Base-by-base conservation (phyloP, 2,797 vertebrate species). In the Sebastolobus altivelis region DNA sequence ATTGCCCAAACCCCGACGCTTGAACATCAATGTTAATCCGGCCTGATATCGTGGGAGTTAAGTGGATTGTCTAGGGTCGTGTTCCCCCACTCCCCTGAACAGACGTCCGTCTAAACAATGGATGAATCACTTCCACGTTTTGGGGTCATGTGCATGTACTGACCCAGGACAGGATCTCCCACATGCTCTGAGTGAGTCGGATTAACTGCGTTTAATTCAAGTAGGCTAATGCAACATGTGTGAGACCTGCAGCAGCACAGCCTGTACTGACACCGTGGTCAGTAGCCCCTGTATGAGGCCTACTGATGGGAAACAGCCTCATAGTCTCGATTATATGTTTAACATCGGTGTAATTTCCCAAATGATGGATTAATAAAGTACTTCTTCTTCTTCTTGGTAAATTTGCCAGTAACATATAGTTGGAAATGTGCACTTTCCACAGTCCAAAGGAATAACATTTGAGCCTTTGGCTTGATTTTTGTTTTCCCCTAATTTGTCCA, bases 121-220 rank as follows among this genome's bases (percentile, higher is more conserved):
- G 11, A 18, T 69, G 20, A 38, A n/a, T 81, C n/a, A 52, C 67
- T 67, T 72, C 33, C 31, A 78, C 33, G 66, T 63, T 29, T n/a
- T 8, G 6, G 40, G 22, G 37, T 72, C 43, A 49, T 27, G 22
- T 18, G 25, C 29, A 73, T 60, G 66, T 22, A 8, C n/a, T 60
- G 59, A 71, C 62, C 27, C 8, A 6, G 10, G 8, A 72, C 31
- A 69, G 10, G 38, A 43, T 54, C 12, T 25, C 31, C 4, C 11
- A 40, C 29, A 11, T 58, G 8, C 8, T 16, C 25, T 2, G 29
- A 60, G 16, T 81, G 31, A 79, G 58, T 68, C 38, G 55, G 61
- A 70, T 40, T 20, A 60, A 60, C 55, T 70, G 22, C 4, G 59
- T 54, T 33, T 5, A 79, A 66, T 79, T 52, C 14, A 22, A n/a